phyloP scores from a whole-genome alignment of 2,113 vertebrate species.

The Pholis gunnellus region DNA sequence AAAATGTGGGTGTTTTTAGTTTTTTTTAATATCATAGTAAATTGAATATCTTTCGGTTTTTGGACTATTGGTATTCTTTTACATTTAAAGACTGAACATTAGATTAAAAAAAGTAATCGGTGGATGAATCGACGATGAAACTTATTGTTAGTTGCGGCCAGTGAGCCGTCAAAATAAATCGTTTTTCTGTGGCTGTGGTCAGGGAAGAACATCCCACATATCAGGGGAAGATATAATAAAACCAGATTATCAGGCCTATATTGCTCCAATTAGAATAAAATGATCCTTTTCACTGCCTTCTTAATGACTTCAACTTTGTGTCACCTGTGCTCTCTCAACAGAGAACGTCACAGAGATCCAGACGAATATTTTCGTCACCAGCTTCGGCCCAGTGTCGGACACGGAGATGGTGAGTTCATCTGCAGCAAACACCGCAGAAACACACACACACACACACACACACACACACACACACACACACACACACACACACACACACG shows the following conservation, averaged over 20 bases:
- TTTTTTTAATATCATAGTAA: background rate
- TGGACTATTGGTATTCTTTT: background rate
- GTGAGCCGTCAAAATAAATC: background rate
- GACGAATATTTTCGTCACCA: constrained; percentile 82
- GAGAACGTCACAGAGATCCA: constrained; percentile 81
- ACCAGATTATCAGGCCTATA: too few species aligned
- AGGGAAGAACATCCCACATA: background rate
- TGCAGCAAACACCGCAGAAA: constrained; percentile 8
- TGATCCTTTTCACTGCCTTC: background rate
- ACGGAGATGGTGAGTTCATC: constrained; percentile 81
- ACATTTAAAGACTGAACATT: background rate
- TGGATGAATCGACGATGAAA: background rate
- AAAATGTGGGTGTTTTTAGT: background rate
- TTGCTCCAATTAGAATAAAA: background rate
- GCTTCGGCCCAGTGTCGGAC: constrained; percentile 83
- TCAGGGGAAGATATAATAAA: background rate
- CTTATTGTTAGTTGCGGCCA: too few species aligned
- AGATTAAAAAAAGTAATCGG: background rate
- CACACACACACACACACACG: background rate
- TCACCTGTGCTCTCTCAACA: constrained; percentile 53
- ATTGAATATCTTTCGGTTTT: background rate
- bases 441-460: constrained; percentile 6
- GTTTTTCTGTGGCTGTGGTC: background rate
- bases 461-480: constrained; percentile 18
- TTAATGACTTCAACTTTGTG: background rate